A percentile compares a stretch with the other conserved stretches of the same genome.
phyloP scores from a whole-genome alignment of 92 coral and sea anemone genomes.

The Epizoanthus stellaris region DNA sequence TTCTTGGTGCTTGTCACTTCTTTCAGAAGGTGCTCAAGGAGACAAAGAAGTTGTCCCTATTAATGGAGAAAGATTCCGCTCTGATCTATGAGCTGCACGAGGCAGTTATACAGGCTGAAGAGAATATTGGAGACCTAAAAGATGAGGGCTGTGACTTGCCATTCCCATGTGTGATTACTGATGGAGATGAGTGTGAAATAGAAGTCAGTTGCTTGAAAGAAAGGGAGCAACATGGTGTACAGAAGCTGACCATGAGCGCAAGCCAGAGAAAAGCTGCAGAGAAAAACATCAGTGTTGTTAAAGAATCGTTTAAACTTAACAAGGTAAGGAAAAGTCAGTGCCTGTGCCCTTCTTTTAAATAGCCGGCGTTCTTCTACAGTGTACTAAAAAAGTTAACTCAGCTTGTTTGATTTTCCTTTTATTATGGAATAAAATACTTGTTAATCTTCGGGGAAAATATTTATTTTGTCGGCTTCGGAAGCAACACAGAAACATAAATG shows the following conservation, averaged over 20 bases:
- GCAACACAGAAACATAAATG: no score
- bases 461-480: no score
- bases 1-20: constrained; percentile 40
- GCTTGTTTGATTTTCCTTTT: constrained; percentile 32
- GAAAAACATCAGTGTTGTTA: constrained; percentile 39
- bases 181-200: constrained; percentile 39
- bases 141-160: constrained; percentile 38
- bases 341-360: constrained; percentile 32
- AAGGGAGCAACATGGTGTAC: constrained; percentile 36
- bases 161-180: constrained; percentile 36
- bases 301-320: constrained; percentile 38
- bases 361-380: constrained; percentile 40
- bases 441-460: no score
- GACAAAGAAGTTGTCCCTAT: constrained; percentile 38
- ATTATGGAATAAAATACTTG: not conserved
- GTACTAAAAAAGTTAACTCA: constrained; percentile 25
- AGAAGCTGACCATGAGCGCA: constrained; percentile 34
- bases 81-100: constrained; percentile 36
- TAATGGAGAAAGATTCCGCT: constrained; percentile 29
- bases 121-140: constrained; percentile 31
- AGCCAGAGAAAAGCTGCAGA: constrained; percentile 38
- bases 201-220: constrained; percentile 39
- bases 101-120: constrained; percentile 38
- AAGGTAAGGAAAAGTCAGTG: constrained; percentile 35
- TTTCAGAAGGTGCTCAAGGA: constrained; percentile 40